Evolutionary conservation across 2,888 invertebrate genomes (phyloP).

Genomic region (Synanthedon tipuliformis): DNA sequence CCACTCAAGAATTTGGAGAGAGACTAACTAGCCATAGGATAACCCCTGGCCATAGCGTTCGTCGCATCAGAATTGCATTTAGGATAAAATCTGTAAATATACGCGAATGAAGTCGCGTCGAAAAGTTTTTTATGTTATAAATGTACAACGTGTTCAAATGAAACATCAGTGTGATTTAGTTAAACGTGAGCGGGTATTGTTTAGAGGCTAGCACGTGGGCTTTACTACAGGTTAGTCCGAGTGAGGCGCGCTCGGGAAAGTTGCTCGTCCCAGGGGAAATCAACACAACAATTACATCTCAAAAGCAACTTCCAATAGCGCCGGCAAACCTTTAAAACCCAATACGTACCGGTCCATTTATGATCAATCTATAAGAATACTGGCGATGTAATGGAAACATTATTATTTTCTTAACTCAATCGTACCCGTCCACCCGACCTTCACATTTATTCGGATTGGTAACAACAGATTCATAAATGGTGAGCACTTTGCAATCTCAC

Average conservation of each 20-base stretch:
- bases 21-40: too few relatives aligned
- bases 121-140: too few relatives aligned
- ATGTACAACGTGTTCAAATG: background rate
- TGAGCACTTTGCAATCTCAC: slow-evolving; percentile 2
- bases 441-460: background rate
- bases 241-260: slow-evolving; percentile 33
- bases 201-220: slow-evolving; percentile 23
- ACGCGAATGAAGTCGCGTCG: too few relatives aligned
- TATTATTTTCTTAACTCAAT: background rate
- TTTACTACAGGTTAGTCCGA: slow-evolving; percentile 30
- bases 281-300: slow-evolving; percentile 64
- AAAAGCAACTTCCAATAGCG: slow-evolving; percentile 57
- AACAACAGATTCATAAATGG: background rate
- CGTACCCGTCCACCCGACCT: background rate
- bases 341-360: slow-evolving; percentile 6
- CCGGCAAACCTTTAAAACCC: slow-evolving; percentile 44
- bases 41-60: too few relatives aligned
- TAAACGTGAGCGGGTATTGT: slow-evolving; percentile 24
- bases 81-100: too few relatives aligned
- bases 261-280: slow-evolving; percentile 55
- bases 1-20: too few relatives aligned
- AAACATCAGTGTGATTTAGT: slow-evolving; percentile 1
- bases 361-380: background rate
- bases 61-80: too few relatives aligned
- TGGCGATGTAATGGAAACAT: background rate